These are phyloP conservation scores for Poeciliopsis occidentalis DNA, from an alignment of 2,113 vertebrate genomes.

Conservation along the genomic window DNA sequence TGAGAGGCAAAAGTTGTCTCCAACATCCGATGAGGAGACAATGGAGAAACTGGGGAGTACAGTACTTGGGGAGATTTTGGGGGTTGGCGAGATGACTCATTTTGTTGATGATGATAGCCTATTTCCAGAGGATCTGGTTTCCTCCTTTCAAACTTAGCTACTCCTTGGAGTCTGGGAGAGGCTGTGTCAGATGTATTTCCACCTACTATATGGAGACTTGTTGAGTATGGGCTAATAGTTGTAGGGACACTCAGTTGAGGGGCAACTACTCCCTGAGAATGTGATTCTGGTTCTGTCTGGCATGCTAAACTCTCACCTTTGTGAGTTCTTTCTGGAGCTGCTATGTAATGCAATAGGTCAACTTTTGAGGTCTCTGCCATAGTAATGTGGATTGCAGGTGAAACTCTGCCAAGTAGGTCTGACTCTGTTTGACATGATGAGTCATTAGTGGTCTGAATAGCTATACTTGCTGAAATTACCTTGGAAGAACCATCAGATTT, in stretches of 20 bases:
- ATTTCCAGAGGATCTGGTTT: constrained; percentile 97
- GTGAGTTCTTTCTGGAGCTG: constrained; percentile 92
- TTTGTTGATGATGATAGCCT: constrained; percentile 89
- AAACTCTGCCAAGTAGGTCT: constrained; percentile 88
- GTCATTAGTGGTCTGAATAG: constrained; percentile 95
- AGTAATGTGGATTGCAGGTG: constrained; percentile 96
- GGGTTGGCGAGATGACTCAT: constrained; percentile 88
- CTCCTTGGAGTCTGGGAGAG: constrained; percentile 79
- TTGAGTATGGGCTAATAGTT: constrained; percentile 92
- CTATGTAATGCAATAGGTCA: constrained; percentile 94
- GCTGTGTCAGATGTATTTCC: constrained; percentile 82
- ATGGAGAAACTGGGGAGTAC: constrained; percentile 95
- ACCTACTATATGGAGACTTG: constrained; percentile 90
- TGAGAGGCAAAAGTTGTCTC: constrained; percentile 93
- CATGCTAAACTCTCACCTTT: constrained; percentile 95
- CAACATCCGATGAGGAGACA: constrained; percentile 94
- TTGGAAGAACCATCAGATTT: constrained; percentile 83
- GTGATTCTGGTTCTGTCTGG: constrained; percentile 92
- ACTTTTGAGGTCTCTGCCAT: constrained; percentile 91
- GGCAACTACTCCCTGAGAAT: constrained; percentile 86
- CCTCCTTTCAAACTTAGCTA: constrained; percentile 91
- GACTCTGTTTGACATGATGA: constrained; percentile 96
- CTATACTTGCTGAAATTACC: constrained; percentile 86
- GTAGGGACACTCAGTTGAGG: constrained; percentile 91
- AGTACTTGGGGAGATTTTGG: constrained; percentile 98